Conservation (phyloP, 2,113 vertebrate species). For the human (Homo sapiens) region GRCh38 chr12:67279501-67280000, state of each 20-base stretch:
- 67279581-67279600: constrained; percentile 8
- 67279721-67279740: neutral
- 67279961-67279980: neutral
- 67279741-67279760: neutral
- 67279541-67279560: constrained; percentile 35
- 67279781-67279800: neutral
- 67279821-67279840: neutral
- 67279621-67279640: neutral
- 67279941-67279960: constrained; percentile 1
- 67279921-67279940: neutral
- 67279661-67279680: neutral
- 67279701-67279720: neutral
- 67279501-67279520: neutral
- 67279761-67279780: neutral
- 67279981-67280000: neutral
- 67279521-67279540: neutral
- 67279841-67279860: neutral
- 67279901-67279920: neutral
- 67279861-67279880: neutral
- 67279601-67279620: neutral
- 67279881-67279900: neutral
- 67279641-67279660: neutral
- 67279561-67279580: neutral
- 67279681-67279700: neutral
- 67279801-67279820: neutral